Evolutionary conservation across 2,797 vertebrate genomes (phyloP).

Genomic region (Acipenser oxyrinchus): DNA sequence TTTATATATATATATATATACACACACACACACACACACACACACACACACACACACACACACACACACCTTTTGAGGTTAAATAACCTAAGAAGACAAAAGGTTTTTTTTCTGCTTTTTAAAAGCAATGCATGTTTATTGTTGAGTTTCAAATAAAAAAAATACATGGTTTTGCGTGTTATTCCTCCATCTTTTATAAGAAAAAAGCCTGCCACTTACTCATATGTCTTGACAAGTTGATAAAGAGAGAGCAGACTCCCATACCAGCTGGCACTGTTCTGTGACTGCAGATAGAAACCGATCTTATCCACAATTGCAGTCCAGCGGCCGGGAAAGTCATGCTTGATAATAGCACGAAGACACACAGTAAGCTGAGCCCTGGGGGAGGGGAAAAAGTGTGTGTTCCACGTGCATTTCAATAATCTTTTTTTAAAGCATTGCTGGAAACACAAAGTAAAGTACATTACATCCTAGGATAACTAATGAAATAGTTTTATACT

Average conservation of each 20-base stretch:
- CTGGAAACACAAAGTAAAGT: not conserved
- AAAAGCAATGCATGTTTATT: too few relatives aligned
- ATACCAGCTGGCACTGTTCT: slow-evolving; percentile 85
- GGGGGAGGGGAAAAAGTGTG: rapidly evolving
- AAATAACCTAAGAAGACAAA: too few relatives aligned
- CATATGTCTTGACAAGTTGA: slow-evolving; percentile 96
- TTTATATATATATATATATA: not conserved
- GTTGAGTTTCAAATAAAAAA: too few relatives aligned
- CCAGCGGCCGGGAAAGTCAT: slow-evolving; percentile 94
- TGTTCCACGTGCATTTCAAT: not conserved
- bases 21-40: not conserved
- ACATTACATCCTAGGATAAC: slow-evolving; percentile 1
- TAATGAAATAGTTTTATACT: too few relatives aligned
- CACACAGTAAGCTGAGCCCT: slow-evolving; percentile 94
- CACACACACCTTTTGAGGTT: not conserved
- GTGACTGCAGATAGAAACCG: slow-evolving; percentile 77
- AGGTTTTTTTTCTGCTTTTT: too few relatives aligned
- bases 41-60: not conserved
- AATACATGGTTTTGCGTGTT: too few relatives aligned
- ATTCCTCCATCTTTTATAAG: too few relatives aligned
- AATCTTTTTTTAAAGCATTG: too few relatives aligned
- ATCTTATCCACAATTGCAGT: slow-evolving; percentile 91
- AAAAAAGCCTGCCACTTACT: slow-evolving; percentile 65
- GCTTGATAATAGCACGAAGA: slow-evolving; percentile 85
- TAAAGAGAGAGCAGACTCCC: slow-evolving; percentile 88